phyloP scores from a whole-genome alignment of 2,797 vertebrate genomes.

The Thunnus albacares region DNA sequence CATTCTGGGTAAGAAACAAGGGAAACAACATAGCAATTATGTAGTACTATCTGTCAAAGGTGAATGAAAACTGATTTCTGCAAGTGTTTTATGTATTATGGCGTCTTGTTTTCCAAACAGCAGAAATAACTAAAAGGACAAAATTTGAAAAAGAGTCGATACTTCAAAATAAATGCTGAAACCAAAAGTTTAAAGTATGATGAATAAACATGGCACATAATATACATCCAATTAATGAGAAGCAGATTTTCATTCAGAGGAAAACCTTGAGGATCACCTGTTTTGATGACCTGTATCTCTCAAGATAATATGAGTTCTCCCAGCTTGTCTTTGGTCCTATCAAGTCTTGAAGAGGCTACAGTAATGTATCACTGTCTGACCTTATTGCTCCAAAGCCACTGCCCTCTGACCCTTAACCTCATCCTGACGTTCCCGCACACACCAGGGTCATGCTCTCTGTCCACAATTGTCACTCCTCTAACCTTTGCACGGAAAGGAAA shows the following conservation, averaged over 20 bases:
- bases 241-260: background rate
- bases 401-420: conserved; percentile 71
- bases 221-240: conserved; percentile 4
- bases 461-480: conserved; percentile 32
- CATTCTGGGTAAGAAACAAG: background rate
- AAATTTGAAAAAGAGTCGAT: background rate
- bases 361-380: conserved; percentile 80
- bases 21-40: background rate
- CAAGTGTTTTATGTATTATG: background rate
- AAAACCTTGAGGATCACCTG: background rate
- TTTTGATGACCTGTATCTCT: background rate
- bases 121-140: background rate
- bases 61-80: background rate
- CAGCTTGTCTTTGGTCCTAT: conserved; percentile 12
- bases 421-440: conserved; percentile 46
- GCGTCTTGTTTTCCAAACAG: background rate
- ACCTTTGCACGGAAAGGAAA: conserved; percentile 39
- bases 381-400: conserved; percentile 67
- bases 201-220: too few relatives aligned
- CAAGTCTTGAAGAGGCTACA: conserved; percentile 22
- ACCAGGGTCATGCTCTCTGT: conserved; percentile 55
- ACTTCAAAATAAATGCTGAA: background rate
- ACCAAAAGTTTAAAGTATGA: background rate
- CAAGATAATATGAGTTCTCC: background rate
- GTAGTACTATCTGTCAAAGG: background rate